Evolutionary conservation across 2,113 vertebrate genomes (phyloP).

Genomic region (Mobula birostris): DNA sequence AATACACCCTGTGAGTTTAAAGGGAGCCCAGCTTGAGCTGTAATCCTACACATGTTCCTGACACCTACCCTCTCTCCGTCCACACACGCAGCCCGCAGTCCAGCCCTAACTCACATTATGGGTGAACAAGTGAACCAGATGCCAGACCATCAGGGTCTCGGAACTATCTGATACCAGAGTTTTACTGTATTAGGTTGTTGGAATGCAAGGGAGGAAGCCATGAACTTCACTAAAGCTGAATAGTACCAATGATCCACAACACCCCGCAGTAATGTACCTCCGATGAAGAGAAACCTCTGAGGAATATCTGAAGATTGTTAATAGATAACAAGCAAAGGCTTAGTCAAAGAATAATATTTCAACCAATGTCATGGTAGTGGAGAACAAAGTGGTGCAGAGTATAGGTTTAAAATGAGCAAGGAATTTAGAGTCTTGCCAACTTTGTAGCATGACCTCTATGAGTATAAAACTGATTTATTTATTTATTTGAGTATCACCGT

Average conservation of each 20-base stretch:
- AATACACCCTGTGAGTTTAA: no score
- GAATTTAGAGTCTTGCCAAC: not conserved
- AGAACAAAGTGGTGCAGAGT: not conserved
- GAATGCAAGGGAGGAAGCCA: not conserved
- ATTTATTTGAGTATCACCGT: not conserved
- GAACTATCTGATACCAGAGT: no score
- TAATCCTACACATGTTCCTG: no score
- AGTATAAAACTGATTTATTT: not conserved
- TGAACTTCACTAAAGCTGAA: not conserved
- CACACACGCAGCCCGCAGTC: no score
- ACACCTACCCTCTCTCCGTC: no score
- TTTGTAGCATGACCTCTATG: not conserved
- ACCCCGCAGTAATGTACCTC: not conserved
- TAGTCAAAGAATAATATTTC: not conserved
- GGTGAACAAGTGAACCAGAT: no score
- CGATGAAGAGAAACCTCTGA: not conserved
- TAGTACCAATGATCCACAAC: not conserved
- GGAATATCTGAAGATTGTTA: not conserved
- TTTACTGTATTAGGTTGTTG: not conserved
- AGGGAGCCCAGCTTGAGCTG: no score
- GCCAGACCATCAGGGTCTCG: no score
- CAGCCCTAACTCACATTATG: no score
- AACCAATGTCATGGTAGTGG: not conserved
- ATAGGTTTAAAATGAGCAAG: not conserved
- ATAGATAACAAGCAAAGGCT: not conserved